Percentiles rank a stretch among this genome's conserved stretches.
Evolutionary conservation across 2,113 vertebrate genomes (phyloP).

Genomic region (Siniperca chuatsi): DNA sequence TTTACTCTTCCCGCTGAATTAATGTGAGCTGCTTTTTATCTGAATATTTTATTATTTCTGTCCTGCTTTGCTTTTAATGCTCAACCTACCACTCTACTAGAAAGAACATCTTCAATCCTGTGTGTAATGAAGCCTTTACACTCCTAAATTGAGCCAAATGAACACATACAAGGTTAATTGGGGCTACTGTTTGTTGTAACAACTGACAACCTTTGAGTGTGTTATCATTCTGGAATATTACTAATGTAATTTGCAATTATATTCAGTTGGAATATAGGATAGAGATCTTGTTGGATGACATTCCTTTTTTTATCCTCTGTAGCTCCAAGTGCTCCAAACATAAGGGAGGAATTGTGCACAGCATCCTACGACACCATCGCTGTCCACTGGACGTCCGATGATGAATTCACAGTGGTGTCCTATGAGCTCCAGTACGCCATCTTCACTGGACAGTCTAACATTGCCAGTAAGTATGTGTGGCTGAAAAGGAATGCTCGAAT

Average conservation of each 20-base stretch:
- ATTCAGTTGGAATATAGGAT: background rate
- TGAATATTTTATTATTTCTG: conserved; percentile 40
- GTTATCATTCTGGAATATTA: background rate
- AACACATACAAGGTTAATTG: conserved; percentile 36
- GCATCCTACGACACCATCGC: conserved; percentile 98
- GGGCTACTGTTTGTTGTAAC: background rate
- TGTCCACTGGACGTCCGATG: conserved; percentile 97
- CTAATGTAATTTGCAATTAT: conserved; percentile 12
- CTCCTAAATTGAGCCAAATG: conserved; percentile 39
- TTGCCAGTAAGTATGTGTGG: conserved; percentile 91
- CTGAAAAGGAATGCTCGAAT: background rate
- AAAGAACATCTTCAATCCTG: conserved; percentile 53
- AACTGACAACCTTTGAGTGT: conserved; percentile 8
- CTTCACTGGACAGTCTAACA: conserved; percentile 96
- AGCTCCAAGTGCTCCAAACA: conserved; percentile 87
- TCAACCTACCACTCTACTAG: conserved; percentile 53
- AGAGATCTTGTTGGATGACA: background rate
- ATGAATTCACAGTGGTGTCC: conserved; percentile 96
- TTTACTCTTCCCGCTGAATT: conserved; percentile 21
- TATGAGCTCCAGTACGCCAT: conserved; percentile 98
- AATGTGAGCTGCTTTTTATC: conserved; percentile 20
- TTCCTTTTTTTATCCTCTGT: conserved; percentile 19
- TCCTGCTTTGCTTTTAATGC: conserved; percentile 28
- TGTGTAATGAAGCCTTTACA: conserved; percentile 50
- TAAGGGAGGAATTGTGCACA: conserved; percentile 96